Conservation (phyloP, 2,888 invertebrate genomes). For the Chalcis sispes region DNA sequence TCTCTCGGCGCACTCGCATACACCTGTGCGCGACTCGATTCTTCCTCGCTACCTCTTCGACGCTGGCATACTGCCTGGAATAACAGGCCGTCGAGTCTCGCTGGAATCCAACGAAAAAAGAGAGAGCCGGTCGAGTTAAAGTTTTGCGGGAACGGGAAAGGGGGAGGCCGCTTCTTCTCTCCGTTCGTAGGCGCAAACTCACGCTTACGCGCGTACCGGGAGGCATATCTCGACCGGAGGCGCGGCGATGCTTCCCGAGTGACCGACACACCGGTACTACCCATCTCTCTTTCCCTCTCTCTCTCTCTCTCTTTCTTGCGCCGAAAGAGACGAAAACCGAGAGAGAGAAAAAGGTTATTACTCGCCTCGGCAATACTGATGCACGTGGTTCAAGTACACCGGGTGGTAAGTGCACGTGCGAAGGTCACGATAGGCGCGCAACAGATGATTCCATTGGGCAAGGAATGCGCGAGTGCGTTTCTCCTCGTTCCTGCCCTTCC, state of each 20-base stretch:
- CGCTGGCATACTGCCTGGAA: neutral
- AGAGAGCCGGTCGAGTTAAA: too few relatives aligned
- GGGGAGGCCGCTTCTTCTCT: neutral
- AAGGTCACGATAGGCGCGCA: neutral
- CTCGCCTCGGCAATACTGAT: neutral
- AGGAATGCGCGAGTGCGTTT: neutral
- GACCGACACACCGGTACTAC: neutral
- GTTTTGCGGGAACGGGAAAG: too few relatives aligned
- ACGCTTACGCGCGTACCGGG: neutral
- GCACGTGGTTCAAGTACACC: neutral
- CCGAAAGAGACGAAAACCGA: neutral
- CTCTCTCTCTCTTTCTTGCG: too few relatives aligned
- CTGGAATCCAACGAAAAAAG: constrained; percentile 1
- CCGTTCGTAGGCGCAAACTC: neutral
- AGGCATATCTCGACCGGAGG: neutral
- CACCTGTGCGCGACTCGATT: neutral
- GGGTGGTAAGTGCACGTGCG: constrained; percentile 12
- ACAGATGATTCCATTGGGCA: constrained; percentile 17
- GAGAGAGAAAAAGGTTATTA: neutral
- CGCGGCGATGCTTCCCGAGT: neutral
- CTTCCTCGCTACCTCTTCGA: neutral
- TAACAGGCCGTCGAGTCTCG: neutral
- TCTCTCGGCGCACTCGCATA: neutral
- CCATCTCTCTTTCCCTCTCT: too few relatives aligned
- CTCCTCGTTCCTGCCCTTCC: too few relatives aligned